Conservation (phyloP, 2,113 vertebrate species). For the human region GRCh38 chrX:31189501-31190000, state of each 20-base stretch:
- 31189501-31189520: background rate
- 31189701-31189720: background rate
- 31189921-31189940: background rate
- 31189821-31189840: background rate
- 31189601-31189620: background rate
- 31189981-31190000: background rate
- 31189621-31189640: background rate
- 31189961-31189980: background rate
- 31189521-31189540: background rate
- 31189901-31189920: background rate
- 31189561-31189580: background rate
- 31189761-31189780: background rate
- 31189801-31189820: background rate
- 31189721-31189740: background rate
- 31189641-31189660: background rate
- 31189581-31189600: background rate
- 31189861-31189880: background rate
- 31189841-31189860: background rate
- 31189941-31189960: background rate
- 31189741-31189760: background rate
- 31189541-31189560: background rate
- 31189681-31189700: background rate
- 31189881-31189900: background rate
- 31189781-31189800: background rate
- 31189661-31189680: background rate